phyloP scores from a whole-genome alignment of 2,888 invertebrate species.

The Eristalis pertinax region DNA sequence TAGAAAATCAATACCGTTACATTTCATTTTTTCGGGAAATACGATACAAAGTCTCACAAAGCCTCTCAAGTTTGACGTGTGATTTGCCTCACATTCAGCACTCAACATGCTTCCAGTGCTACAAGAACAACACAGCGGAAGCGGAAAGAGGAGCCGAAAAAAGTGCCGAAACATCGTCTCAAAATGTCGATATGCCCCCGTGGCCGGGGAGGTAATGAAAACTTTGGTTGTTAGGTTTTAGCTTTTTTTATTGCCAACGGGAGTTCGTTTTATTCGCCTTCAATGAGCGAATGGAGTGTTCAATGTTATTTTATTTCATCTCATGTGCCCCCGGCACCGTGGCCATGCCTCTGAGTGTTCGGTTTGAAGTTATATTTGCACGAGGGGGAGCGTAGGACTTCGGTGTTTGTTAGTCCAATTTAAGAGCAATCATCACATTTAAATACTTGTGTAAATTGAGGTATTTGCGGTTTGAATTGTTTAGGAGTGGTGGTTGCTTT shows the following conservation, averaged over 20 bases:
- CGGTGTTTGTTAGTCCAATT: neutral
- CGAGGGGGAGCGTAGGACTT: neutral
- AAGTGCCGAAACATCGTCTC: neutral
- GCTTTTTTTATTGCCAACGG: neutral
- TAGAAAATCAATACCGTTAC: neutral
- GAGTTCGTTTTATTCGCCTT: neutral
- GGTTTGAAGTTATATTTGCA: neutral
- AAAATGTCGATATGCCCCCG: neutral
- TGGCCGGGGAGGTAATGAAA: neutral
- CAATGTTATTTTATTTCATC: neutral
- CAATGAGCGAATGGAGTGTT: neutral
- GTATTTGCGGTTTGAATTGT: neutral
- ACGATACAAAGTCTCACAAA: too few relatives aligned
- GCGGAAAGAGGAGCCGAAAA: neutral
- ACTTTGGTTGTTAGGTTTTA: neutral
- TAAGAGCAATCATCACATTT: neutral
- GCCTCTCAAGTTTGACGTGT: neutral
- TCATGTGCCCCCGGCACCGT: neutral
- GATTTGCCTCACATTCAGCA: neutral
- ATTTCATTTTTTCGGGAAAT: too few relatives aligned
- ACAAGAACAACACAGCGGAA: neutral
- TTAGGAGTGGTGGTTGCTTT: too few relatives aligned
- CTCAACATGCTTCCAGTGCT: neutral
- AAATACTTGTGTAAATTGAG: neutral
- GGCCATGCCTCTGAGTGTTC: neutral